Base-by-base conservation (phyloP, 2,797 vertebrate genomes). In the Rhinatrema bivittatum region DNA sequence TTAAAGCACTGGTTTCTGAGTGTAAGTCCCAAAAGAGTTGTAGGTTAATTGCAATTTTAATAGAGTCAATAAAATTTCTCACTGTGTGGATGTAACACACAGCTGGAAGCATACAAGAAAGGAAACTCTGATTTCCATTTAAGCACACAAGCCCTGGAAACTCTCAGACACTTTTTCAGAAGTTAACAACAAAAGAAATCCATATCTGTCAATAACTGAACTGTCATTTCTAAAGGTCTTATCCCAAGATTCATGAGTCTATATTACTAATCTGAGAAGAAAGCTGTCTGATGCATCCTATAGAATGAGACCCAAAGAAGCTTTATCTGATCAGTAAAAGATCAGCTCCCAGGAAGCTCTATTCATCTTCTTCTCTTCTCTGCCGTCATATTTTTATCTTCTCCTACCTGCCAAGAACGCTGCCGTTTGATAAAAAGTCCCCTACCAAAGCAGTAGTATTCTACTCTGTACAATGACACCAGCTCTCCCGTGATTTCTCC, bases 261-360 rank as follows among this genome's bases (percentile, higher is more conserved):
- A 40, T 1, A 2, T 15, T 42, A 5, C 23, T 24, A 3, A 42
- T 50, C 43, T 50, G 25, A 42, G 29, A 48, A 19, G 16, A 17
- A 11, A 10, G 20, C 4, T 9, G 31, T 31, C 17, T 13, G 32
- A 14, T 22, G 13, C 8, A 23, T 32, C 44, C 36, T 42, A n/a
- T 21, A 66, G 38, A 20, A 15, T 30, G 29, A 53, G 39, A 53
- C 27, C 13, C 15, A 27, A 30, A 48, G 29, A 42, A 42, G 49
- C 51, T 55, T 78, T 74, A 84, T 84, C 76, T 72, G 72, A 79
- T 72, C 21, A 45, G 33, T 41, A 58, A 69, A 81, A 79, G 68
- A 70, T 46, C 74, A 77, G 19, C 31, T 68, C 67, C 48, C 49
- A 39, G 22, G 34, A 63, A 63, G 38, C 16, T 7, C 46, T 58